These are phyloP conservation scores for Temnothorax rugatulus DNA, from an alignment of 2,888 invertebrate genomes.

Conservation along the genomic window DNA sequence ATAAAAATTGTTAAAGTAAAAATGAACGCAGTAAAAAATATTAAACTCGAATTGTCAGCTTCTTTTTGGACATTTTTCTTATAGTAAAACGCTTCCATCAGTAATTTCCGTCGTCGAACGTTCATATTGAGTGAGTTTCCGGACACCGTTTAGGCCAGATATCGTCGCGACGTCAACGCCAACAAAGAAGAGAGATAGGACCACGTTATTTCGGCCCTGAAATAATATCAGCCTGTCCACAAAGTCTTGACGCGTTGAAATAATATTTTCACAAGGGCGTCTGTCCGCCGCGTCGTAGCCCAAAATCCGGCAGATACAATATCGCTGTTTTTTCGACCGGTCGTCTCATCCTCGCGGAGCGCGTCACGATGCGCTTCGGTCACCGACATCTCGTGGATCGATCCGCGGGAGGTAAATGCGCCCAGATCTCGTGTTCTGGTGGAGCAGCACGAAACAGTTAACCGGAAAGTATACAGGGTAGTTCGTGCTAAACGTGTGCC, in stretches of 20 bases:
- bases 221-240: conserved; percentile 67
- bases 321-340: conserved; percentile 72
- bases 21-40: background rate
- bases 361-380: conserved; percentile 57
- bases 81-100: conserved; percentile 1
- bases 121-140: background rate
- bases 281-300: conserved; percentile 72
- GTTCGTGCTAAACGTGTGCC: background rate
- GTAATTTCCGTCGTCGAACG: background rate
- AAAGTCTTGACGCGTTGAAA: conserved; percentile 72
- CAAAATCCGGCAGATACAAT: conserved; percentile 63
- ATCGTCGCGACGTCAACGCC: conserved; percentile 12
- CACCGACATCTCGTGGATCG: conserved; percentile 70
- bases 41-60: background rate
- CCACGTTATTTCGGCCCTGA: conserved; percentile 55
- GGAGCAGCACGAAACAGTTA: conserved; percentile 4
- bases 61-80: background rate
- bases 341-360: conserved; percentile 51
- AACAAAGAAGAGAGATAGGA: conserved; percentile 30
- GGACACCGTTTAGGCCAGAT: conserved; percentile 20
- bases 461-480: background rate
- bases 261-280: conserved; percentile 80
- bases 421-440: conserved; percentile 26
- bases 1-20: background rate
- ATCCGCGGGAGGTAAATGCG: conserved; percentile 63